Evolutionary conservation across 2,888 invertebrate species (phyloP), one percentile per base, ranked within the genome.

Genomic region (Torymus texanus): DNA sequence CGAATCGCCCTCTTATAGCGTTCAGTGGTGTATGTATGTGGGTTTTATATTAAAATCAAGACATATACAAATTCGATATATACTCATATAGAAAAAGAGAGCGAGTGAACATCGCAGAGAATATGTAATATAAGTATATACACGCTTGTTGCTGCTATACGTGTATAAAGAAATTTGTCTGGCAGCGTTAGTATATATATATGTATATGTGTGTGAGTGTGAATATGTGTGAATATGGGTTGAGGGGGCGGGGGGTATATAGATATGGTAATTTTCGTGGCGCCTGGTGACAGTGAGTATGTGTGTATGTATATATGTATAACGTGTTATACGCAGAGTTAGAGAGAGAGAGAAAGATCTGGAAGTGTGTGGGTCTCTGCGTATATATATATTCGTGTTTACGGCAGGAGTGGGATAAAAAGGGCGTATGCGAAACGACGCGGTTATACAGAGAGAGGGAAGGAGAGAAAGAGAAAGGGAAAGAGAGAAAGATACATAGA

Each of bases 21-120:
- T 41, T 8, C 8, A 41, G 41, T 8, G 5, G 41, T 41, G 10
- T 41, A 8, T 41, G 21, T 21, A 21, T 21, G 21, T 21, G 21
- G 41, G 41, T 1, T 41, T 41, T 79, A 24, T 59, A 78, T 75
- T 59, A 77, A 82, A 83, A 75, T 81, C 79, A 79, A 82, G 78
- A 63, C 71, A 81, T 76, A 55, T 63, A 74, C 56, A 75, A 74
- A 74, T 74, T 79, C 58, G 55, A 75, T 61, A 74, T 41, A 41
- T 55, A 24, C 58, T 18, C 13, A 50, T 5, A 41, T 1, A 21
- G 21, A 21, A 21, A 21, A 21, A 41, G 10, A 41, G 41, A 41
- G 10, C 1, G 41, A 41, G 8, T 0, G 24, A 59, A 66, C 18
- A 70, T 62, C 21, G n/a, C n/a, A 53, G 75, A 65, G 12, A 41